A percentile compares a stretch with the other conserved stretches of the same genome.
Evolutionary conservation across 2,113 vertebrate species (phyloP).

Genomic region (Spermophilus dauricus): DNA sequence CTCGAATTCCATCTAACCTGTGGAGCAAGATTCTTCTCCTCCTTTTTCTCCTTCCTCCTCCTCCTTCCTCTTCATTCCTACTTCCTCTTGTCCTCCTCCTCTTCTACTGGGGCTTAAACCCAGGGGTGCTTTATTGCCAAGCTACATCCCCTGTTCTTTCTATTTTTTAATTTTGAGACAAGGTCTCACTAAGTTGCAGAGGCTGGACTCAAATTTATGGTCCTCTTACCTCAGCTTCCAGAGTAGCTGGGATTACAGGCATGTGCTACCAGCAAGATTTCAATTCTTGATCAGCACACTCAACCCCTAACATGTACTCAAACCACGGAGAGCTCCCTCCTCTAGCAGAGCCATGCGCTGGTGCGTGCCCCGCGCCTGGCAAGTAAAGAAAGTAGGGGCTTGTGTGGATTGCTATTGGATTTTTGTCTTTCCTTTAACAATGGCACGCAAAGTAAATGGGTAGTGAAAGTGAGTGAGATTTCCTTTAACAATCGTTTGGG

Average conservation of each 20-base stretch:
- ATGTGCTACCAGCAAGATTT: not conserved
- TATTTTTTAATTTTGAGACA: no score
- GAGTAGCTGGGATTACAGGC: no score
- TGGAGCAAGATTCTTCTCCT: not conserved
- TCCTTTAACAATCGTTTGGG: not conserved
- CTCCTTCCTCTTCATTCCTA: no score
- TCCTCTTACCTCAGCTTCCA: no score
- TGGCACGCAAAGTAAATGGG: not conserved
- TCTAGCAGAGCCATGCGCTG: not conserved
- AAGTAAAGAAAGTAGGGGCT: not conserved
- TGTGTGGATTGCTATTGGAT: not conserved
- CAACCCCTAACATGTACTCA: not conserved
- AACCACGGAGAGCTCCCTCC: not conserved
- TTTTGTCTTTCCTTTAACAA: not conserved
- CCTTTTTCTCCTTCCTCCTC: no score
- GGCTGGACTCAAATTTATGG: no score
- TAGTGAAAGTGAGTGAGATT: not conserved
- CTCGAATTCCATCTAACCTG: not conserved
- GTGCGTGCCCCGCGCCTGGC: no score
- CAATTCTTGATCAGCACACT: not conserved
- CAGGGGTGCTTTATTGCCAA: no score
- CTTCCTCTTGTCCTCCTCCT: no score
- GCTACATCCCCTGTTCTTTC: no score
- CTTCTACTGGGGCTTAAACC: no score
- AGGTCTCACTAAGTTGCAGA: no score